Evolutionary conservation across 2,888 invertebrate genomes (phyloP).

Genomic region (Uloborus plumipes): DNA sequence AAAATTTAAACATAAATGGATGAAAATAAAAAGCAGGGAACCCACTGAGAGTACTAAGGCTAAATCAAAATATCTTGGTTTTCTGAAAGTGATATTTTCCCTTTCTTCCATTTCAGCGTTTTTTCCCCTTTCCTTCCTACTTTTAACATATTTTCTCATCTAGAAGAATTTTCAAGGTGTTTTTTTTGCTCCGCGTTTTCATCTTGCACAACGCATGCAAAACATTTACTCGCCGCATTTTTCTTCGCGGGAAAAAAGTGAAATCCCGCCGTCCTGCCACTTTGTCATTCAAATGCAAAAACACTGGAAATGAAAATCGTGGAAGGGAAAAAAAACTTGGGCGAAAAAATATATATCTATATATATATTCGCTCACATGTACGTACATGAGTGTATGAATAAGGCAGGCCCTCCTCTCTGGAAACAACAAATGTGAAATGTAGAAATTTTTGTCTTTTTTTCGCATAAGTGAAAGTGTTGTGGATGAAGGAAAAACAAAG

Average conservation of each 20-base stretch:
- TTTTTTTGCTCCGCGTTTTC: conserved; percentile 41
- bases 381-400: conserved; percentile 37
- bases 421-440: conserved; percentile 50
- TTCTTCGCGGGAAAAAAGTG: conserved; percentile 9
- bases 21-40: conserved; percentile 34
- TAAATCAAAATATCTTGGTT: conserved; percentile 57
- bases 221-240: conserved; percentile 55
- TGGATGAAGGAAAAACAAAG: background rate
- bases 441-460: conserved; percentile 35
- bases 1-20: conserved; percentile 34
- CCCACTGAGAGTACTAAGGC: conserved; percentile 42
- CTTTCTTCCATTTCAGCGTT: conserved; percentile 37
- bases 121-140: conserved; percentile 17
- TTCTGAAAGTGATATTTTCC: conserved; percentile 54
- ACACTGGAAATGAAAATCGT: conserved; percentile 60
- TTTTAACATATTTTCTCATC: conserved; percentile 61
- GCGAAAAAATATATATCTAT: conserved; percentile 9
- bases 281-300: conserved; percentile 64
- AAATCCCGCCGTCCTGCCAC: conserved; percentile 38
- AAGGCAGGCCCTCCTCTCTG: conserved; percentile 27
- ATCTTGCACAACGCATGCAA: conserved; percentile 63
- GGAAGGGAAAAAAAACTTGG: conserved; percentile 3
- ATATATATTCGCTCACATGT: conserved; percentile 35
- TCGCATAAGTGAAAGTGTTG: conserved; percentile 55
- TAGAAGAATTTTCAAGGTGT: conserved; percentile 38